These are phyloP conservation scores for Sebastiscus albofasciatus DNA, from an alignment of 2,797 vertebrate genomes.

Conservation along the genomic window DNA sequence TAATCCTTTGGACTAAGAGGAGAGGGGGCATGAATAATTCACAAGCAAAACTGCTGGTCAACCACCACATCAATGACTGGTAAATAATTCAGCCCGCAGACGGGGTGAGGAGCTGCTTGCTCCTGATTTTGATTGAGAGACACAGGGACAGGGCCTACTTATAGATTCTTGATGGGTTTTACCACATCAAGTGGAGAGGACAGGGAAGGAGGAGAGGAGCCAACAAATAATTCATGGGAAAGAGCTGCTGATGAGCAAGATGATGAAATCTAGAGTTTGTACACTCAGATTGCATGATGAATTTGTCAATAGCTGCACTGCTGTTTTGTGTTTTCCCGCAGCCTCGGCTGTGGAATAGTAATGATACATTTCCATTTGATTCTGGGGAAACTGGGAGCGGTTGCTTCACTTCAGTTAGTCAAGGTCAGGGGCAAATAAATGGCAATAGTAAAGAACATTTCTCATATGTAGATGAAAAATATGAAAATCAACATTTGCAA, in stretches of 20 bases:
- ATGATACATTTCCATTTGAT: conserved; percentile 69
- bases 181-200: conserved; percentile 83
- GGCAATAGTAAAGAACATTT: conserved; percentile 39
- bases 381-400: conserved; percentile 24
- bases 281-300: conserved; percentile 78
- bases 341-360: conserved; percentile 54
- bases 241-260: conserved; percentile 86
- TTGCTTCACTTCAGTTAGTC: conserved; percentile 42
- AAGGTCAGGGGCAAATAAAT: conserved; percentile 68
- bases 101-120: conserved; percentile 72
- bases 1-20: conserved; percentile 72
- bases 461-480: conserved; percentile 61
- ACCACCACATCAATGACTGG: conserved; percentile 80
- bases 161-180: conserved; percentile 94
- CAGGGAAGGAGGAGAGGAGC: conserved; percentile 61
- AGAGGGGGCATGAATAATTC: conserved; percentile 80
- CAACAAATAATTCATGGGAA: conserved; percentile 90
- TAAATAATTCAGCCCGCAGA: conserved; percentile 82
- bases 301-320: conserved; percentile 73
- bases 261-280: conserved; percentile 88
- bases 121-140: conserved; percentile 83
- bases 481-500: conserved; percentile 53
- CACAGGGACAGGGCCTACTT: conserved; percentile 76
- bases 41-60: conserved; percentile 81
- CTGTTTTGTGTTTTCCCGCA: conserved; percentile 62